Conservation (phyloP, 2,797 vertebrate species). For the Chiloscyllium punctatum region DNA sequence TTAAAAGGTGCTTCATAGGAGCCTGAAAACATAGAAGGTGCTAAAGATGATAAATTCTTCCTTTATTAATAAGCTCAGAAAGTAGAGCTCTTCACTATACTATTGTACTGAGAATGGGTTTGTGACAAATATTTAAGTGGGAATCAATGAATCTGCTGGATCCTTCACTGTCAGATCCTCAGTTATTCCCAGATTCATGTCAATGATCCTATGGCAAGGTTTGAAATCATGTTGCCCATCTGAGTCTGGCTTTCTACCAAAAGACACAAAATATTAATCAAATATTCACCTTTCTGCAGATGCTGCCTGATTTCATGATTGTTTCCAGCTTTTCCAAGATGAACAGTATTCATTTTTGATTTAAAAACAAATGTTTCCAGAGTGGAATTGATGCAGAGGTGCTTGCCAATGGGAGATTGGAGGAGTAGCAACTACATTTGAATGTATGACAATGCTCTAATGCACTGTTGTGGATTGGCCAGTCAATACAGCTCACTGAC, state of each 20-base stretch:
- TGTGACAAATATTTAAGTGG: neutral
- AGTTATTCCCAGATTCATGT: neutral
- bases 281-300: neutral
- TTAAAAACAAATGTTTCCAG: no score
- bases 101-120: neutral
- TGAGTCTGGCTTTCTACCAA: neutral
- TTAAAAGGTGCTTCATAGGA: no score
- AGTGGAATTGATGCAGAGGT: no score
- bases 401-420: no score
- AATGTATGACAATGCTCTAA: neutral
- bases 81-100: neutral
- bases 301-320: no score
- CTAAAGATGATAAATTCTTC: neutral
- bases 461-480: neutral
- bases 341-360: no score
- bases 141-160: neutral
- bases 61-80: neutral
- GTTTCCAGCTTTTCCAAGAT: no score
- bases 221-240: neutral
- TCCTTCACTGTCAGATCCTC: neutral
- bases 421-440: no score
- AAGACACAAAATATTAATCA: neutral
- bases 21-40: neutral
- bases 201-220: neutral
- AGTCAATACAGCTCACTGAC: neutral